Conservation (phyloP, 2,888 invertebrate genomes). For the Cryptus armator region DNA sequence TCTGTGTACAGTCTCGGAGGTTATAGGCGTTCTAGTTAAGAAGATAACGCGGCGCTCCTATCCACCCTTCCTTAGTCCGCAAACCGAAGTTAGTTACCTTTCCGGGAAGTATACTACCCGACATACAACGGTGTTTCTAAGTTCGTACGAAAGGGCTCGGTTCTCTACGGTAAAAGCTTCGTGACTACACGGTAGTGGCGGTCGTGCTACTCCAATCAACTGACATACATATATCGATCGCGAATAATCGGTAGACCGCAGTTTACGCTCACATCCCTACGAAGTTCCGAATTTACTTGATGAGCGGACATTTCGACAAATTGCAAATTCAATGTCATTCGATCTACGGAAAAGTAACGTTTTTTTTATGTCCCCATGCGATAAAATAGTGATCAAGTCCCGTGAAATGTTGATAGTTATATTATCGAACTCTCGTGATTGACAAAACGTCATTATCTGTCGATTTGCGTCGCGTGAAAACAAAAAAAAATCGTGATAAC, state of each 20-base stretch:
- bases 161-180: slow-evolving; percentile 43
- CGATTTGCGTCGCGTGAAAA: slow-evolving; percentile 38
- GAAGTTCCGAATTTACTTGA: neutral
- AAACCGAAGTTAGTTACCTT: slow-evolving; percentile 30
- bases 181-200: slow-evolving; percentile 22
- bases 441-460: slow-evolving; percentile 10
- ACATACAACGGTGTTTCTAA: slow-evolving; percentile 5
- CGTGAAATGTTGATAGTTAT: neutral
- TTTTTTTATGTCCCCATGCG: neutral
- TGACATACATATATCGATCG: neutral
- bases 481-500: neutral
- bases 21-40: slow-evolving; percentile 12
- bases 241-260: slow-evolving; percentile 8
- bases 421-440: neutral
- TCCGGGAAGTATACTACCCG: slow-evolving; percentile 19
- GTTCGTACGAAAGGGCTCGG: slow-evolving; percentile 47
- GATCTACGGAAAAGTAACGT: no score
- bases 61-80: slow-evolving; percentile 1
- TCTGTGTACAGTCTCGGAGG: slow-evolving; percentile 17
- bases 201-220: slow-evolving; percentile 40
- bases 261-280: neutral
- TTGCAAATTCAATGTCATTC: no score
- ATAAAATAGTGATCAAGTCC: neutral
- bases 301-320: neutral
- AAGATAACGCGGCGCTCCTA: slow-evolving; percentile 17